A percentile compares a stretch with the other conserved stretches of the same genome.
These are phyloP conservation scores for Campaea margaritaria DNA, from an alignment of 2,888 invertebrate species.

Conservation along the genomic window DNA sequence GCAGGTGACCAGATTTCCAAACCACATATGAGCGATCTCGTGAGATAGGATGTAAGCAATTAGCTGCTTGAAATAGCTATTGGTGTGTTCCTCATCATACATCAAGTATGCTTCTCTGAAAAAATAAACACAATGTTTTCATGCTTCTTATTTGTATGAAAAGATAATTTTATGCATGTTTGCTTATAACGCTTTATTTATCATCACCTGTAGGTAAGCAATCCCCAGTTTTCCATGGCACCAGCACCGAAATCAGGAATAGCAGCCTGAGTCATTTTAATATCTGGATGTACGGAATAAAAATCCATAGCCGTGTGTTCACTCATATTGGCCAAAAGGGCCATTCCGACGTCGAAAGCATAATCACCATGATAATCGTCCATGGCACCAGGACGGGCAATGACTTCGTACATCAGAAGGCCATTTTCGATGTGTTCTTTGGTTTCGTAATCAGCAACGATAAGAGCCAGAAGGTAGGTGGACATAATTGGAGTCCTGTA, in stretches of 20 bases:
- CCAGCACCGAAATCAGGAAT: conserved; percentile 91
- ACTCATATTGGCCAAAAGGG: conserved; percentile 79
- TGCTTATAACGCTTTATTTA: not conserved
- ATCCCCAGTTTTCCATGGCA: conserved; percentile 95
- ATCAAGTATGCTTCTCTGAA: conserved; percentile 77
- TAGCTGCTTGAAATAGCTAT: conserved; percentile 75
- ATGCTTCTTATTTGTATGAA: too few relatives aligned
- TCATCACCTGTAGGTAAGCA: conserved; percentile 89
- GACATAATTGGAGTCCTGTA: conserved; percentile 82
- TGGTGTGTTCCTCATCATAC: conserved; percentile 70
- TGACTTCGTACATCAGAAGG: conserved; percentile 66
- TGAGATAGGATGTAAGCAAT: conserved; percentile 87
- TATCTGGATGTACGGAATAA: conserved; percentile 71
- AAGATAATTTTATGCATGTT: too few relatives aligned
- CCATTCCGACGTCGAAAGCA: conserved; percentile 71
- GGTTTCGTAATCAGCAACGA: conserved; percentile 86
- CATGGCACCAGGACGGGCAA: conserved; percentile 76
- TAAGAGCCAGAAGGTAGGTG: conserved; percentile 89
- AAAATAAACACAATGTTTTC: conserved; percentile 2
- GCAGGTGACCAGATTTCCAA: conserved; percentile 87
- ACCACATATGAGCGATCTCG: conserved; percentile 91
- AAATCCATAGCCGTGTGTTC: conserved; percentile 83
- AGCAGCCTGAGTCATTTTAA: conserved; percentile 89
- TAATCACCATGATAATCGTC: conserved; percentile 65
- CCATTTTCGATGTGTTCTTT: conserved; percentile 28